Evolutionary conservation across 2,797 vertebrate genomes (phyloP).

Genomic region (Rhodeus uyekii): DNA sequence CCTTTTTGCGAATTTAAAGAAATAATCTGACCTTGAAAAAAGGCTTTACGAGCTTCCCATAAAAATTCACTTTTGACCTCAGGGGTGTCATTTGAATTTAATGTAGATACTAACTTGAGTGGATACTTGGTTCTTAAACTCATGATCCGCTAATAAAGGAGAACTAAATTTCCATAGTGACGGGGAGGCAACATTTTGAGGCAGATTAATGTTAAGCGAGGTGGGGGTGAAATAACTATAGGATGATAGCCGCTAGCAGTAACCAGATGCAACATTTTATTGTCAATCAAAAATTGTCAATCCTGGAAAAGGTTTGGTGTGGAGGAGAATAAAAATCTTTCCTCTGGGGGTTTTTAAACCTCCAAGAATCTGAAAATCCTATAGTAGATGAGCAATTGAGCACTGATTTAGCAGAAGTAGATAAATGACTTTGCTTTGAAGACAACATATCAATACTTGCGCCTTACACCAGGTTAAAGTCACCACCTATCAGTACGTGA

Average conservation of each 20-base stretch:
- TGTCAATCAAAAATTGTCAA: not conserved
- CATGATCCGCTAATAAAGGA: not conserved
- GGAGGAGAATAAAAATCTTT: not conserved
- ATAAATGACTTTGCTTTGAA: not conserved
- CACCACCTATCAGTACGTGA: not conserved
- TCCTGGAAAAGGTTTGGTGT: not conserved
- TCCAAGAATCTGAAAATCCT: not conserved
- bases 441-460: not conserved
- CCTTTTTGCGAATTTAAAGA: too few species aligned
- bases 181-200: not conserved
- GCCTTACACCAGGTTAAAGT: slow-evolving; percentile 1
- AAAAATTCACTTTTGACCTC: not conserved
- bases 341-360: not conserved
- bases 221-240: not conserved
- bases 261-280: too few species aligned
- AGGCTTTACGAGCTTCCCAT: not conserved
- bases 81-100: too few species aligned
- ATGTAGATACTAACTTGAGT: too few species aligned
- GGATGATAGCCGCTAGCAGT: too few species aligned
- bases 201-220: not conserved
- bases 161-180: not conserved
- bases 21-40: too few species aligned
- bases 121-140: not conserved
- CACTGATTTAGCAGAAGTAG: not conserved
- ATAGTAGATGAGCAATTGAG: not conserved